Evolutionary conservation across 2,797 vertebrate genomes (phyloP), one percentile per base, ranked within the genome.

Genomic region (Cirrhinus mrigala): DNA sequence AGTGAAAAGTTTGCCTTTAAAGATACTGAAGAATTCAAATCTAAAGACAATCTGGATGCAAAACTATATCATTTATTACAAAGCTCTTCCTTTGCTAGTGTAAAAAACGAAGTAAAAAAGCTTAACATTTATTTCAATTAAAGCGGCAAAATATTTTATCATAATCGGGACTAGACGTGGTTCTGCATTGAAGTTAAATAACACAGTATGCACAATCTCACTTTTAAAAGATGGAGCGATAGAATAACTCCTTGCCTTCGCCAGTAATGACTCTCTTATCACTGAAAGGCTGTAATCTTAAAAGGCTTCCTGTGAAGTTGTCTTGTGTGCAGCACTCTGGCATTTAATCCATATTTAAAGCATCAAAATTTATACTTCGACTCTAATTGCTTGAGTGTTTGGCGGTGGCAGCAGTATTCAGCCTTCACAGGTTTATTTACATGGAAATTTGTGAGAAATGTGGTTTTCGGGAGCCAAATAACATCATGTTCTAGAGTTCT

Each of bases 271-370:
- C 56, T 82, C 79, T 82, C 76, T 89, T 87, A 87, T 76, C 83
- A 70, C 85, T 81, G 82, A 86, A 76, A 77, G 80, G 73, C 74
- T 83, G 66, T 83, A 83, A 89, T 87, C 80, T 87, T 88, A 78
- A 86, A 89, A 86, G 84, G 79, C 85, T 87, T 84, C 81, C 87
- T 87, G 85, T 87, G 85, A 89, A 86, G 87, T 84, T 74, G 75
- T 90, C 68, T 81, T 73, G 33, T 89, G 80, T 89, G 86, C 76
- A 73, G 85, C 73, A 90, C 78, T 71, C 50, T 80, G 84, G 85
- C 86, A 89, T 91, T 90, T 88, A 89, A 92, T 91, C 87, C 88
- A 89, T 89, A 88, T 93, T 88, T 90, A 92, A 92, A 90, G 80
- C 89, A 91, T 91, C 89, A 79, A 87, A 91, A 93, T 92, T 81